A percentile compares a stretch with the other conserved stretches of the same genome.
Evolutionary conservation across 2,888 invertebrate species (phyloP).

Genomic region (Diloba caeruleocephala): DNA sequence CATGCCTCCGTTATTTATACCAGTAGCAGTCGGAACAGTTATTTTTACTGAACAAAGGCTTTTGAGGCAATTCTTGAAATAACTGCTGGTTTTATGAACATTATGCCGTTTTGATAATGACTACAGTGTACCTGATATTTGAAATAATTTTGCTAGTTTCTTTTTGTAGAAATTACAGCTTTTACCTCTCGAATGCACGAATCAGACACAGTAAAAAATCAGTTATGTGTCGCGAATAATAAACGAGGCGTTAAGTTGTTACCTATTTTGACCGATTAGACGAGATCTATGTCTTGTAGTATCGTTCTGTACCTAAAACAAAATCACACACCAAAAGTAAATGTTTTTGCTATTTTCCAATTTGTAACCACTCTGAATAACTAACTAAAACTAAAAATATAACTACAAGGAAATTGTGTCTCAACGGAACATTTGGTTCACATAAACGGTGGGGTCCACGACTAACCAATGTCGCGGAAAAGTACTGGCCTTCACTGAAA

Average conservation of each 20-base stretch:
- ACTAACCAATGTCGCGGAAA: constrained; percentile 49
- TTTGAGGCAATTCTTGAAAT: constrained; percentile 33
- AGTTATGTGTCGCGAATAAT: too few relatives aligned
- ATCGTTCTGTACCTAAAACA: too few relatives aligned
- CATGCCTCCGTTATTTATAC: constrained; percentile 44
- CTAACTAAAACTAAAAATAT: too few relatives aligned
- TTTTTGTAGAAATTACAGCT: not conserved
- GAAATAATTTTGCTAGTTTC: not conserved
- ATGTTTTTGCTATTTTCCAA: constrained; percentile 1
- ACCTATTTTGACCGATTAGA: too few relatives aligned
- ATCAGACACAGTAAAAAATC: too few relatives aligned
- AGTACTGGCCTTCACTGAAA: constrained; percentile 37
- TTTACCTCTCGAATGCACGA: too few relatives aligned
- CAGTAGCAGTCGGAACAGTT: constrained; percentile 23
- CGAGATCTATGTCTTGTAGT: too few relatives aligned
- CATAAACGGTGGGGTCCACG: constrained; percentile 32
- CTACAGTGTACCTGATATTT: not conserved
- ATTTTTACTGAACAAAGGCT: constrained; percentile 41
- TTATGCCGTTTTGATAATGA: not conserved
- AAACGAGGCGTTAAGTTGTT: too few relatives aligned
- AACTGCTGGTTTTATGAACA: constrained; percentile 20
- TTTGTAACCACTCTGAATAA: constrained; percentile 16
- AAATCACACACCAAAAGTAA: not conserved
- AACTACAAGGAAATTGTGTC: constrained; percentile 49
- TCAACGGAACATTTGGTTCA: constrained; percentile 29